These are phyloP conservation scores for Rattus rattus DNA, from an alignment of 2,113 vertebrate genomes.

Conservation along the genomic window DNA sequence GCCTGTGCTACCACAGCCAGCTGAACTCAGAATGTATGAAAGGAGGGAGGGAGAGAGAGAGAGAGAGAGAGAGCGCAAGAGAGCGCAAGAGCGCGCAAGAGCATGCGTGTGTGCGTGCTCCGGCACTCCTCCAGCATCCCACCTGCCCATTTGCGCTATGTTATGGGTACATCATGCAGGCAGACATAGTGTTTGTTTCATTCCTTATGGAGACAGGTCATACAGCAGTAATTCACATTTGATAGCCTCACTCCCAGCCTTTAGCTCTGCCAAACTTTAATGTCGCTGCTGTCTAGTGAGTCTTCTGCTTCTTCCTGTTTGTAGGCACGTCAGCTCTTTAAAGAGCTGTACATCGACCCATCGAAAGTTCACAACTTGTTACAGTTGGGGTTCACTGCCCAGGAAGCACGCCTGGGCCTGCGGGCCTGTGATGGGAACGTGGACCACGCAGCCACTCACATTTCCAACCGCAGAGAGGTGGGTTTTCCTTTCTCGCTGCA, in stretches of 20 bases:
- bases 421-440: constrained; percentile 93
- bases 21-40: not conserved
- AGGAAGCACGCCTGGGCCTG: constrained; percentile 95
- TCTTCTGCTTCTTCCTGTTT: not conserved
- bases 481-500: not conserved
- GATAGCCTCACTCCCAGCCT: not conserved
- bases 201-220: not conserved
- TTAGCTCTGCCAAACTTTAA: not conserved
- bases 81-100: no score
- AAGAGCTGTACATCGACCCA: constrained; percentile 90
- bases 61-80: no score
- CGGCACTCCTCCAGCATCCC: not conserved
- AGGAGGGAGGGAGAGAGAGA: no score
- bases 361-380: constrained; percentile 91
- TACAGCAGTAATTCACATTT: no score
- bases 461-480: constrained; percentile 93
- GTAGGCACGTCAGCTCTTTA: constrained; percentile 91
- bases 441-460: constrained; percentile 90
- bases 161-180: not conserved
- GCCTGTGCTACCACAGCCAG: not conserved
- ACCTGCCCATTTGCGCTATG: accelerated
- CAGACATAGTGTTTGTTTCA: not conserved
- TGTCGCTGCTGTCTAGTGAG: accelerated
- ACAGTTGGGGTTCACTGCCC: constrained; percentile 92
- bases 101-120: no score